Base-by-base conservation (phyloP, 2,113 vertebrate genomes). In the Odontesthes bonariensis region DNA sequence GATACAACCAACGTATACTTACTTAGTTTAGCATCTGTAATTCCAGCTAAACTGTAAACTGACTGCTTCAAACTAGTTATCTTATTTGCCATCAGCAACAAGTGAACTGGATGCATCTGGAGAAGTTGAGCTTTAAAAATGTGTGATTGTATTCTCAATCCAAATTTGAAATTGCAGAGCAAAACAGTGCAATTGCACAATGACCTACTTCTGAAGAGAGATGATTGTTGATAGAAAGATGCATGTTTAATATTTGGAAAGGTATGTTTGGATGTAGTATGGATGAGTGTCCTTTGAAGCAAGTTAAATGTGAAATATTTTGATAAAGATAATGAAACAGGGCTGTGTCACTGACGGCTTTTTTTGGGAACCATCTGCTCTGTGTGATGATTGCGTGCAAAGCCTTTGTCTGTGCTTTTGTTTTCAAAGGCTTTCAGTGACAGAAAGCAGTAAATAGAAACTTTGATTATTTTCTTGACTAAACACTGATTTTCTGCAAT, bases 291-390 rank as follows among this genome's bases (percentile, higher is more conserved):
- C 62, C 57, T 53, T 83, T 63, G 62, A 85, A 79, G 62, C 58
- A 81, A 73, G 80, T 70, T 63, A 77, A 74, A 88, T 75, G 67
- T 77, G 27, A 82, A 81, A 72, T 81, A 55, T 77, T 84, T 83
- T 76, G 68, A 83, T 72, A 58, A 69, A 57, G 32, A 60, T 63
- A 47, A 74, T 69, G 69, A 75, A 73, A 73, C 8, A 65, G 40
- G 47, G 33, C 59, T 79, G 47, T 63, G 35, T 73, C 35, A 60
- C 56, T 65, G 54, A 46, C 53, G 22, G 74, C 40, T 74, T 68
- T 60, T 62, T 47, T 14, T 74, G 74, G 54, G 73, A 53, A 77
- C 87, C 63, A 87, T 72, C 53, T 59, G 69, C 58, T 61, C 49
- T 42, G 49, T 52, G 64, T 69, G 61, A 69, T 66, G 60, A 56